A percentile compares a stretch with the other conserved stretches of the same genome.
phyloP scores from a whole-genome alignment of 2,113 vertebrate genomes.

The Aegotheles bennettii region DNA sequence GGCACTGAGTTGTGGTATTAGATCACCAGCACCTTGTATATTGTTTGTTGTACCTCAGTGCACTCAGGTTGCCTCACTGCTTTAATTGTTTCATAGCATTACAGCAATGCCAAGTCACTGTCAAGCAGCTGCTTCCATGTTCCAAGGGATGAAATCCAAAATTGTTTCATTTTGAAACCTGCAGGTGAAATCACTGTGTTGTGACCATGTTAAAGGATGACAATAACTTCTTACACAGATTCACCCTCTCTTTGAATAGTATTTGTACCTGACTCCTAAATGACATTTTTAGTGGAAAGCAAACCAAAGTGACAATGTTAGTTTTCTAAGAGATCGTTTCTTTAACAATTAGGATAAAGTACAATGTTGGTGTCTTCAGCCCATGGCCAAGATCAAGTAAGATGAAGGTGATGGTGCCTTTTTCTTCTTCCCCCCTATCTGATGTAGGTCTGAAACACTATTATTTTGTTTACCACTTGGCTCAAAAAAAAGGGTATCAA shows the following conservation, averaged over 20 bases:
- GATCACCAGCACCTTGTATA: not conserved
- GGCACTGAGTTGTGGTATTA: not conserved
- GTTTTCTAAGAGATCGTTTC: not conserved
- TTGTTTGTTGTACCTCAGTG: not conserved
- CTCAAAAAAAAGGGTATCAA: not conserved
- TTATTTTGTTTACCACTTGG: not conserved
- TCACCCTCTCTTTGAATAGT: not conserved
- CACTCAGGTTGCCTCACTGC: not conserved
- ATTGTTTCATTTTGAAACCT: not conserved
- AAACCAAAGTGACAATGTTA: not conserved
- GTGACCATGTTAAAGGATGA: not conserved
- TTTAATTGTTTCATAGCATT: not conserved
- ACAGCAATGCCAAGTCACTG: not conserved
- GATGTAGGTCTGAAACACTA: not conserved
- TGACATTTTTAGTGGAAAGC: not conserved
- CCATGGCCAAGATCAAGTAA: not conserved
- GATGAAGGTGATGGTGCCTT: not conserved
- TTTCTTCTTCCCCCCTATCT: not conserved
- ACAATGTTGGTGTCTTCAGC: not conserved
- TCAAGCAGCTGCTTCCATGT: not conserved
- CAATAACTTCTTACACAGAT: not conserved
- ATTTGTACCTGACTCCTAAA: not conserved
- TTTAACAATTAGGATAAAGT: not conserved
- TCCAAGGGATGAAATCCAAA: not conserved
- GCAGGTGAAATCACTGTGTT: not conserved